A percentile compares a stretch with the other conserved stretches of the same genome.
Conservation (phyloP, 2,888 invertebrate species). For the Coelopa pilipes region DNA sequence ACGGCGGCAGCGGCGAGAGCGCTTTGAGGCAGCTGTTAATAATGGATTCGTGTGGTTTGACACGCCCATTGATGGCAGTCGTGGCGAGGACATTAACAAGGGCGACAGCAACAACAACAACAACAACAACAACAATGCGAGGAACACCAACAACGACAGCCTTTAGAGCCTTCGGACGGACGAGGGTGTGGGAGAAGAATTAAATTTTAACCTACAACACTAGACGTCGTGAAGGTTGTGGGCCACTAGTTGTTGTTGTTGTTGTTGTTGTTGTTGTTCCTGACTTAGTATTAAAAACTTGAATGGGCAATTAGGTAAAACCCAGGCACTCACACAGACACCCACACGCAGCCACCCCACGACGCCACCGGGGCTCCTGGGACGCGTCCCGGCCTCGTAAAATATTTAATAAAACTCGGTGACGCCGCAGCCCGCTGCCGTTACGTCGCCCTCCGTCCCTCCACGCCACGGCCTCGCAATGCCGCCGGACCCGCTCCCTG, state of each 20-base stretch:
- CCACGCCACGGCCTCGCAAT: no score
- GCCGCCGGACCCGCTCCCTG: no score
- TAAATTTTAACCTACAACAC: no score
- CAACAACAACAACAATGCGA: constrained; percentile 1
- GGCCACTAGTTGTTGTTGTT: neutral
- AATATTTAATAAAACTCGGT: no score
- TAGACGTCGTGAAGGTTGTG: no score
- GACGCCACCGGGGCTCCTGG: no score
- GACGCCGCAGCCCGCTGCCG: no score
- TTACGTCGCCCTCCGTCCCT: no score
- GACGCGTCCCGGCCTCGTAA: no score
- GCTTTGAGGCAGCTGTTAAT: neutral
- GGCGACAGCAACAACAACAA: neutral
- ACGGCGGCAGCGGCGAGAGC: neutral
- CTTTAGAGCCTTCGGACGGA: neutral
- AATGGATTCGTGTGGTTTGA: neutral
- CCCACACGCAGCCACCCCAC: no score
- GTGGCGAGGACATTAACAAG: neutral
- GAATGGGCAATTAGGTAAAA: neutral
- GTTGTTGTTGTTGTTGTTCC: neutral
- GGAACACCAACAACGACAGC: neutral
- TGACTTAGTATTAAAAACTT: neutral
- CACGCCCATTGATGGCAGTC: neutral
- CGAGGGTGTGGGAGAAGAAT: neutral
- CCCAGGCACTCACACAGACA: no score